These are phyloP conservation scores for Agonopterix subpropinquella DNA, from an alignment of 2,888 invertebrate genomes.

Conservation along the genomic window DNA sequence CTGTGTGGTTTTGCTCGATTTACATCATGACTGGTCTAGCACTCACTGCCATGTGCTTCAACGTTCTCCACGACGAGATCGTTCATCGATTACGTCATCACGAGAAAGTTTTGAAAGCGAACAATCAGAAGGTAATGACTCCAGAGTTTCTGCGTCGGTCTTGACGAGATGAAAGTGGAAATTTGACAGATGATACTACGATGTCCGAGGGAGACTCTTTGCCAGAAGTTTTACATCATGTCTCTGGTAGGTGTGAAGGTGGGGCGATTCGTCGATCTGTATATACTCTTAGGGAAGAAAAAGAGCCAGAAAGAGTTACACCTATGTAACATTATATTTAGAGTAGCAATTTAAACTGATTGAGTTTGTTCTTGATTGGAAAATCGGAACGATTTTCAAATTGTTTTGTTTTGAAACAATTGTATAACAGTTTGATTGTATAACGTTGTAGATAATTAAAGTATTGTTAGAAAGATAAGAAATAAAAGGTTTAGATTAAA, in stretches of 20 bases:
- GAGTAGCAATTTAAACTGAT: no score
- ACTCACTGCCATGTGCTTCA: slow-evolving; percentile 93
- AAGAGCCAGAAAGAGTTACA: slow-evolving; percentile 53
- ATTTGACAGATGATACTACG: slow-evolving; percentile 59
- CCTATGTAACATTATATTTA: slow-evolving; percentile 37
- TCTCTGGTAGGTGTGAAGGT: slow-evolving; percentile 51
- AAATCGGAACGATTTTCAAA: no score
- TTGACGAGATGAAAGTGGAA: slow-evolving; percentile 66
- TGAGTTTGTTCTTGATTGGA: no score
- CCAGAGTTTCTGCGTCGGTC: slow-evolving; percentile 63
- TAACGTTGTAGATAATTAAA: background rate
- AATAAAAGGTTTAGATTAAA: background rate
- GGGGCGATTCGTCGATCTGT: slow-evolving; percentile 57
- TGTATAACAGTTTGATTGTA: background rate
- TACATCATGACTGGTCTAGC: slow-evolving; percentile 94
- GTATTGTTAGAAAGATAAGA: background rate
- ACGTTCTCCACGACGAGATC: slow-evolving; percentile 91
- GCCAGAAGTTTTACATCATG: slow-evolving; percentile 67
- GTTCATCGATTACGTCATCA: slow-evolving; percentile 85
- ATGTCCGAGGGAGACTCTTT: slow-evolving; percentile 61
- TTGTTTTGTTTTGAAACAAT: no score
- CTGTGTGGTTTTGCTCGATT: slow-evolving; percentile 92
- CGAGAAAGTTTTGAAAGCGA: slow-evolving; percentile 55
- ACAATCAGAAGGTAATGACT: slow-evolving; percentile 55
- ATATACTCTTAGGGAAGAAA: slow-evolving; percentile 55